phyloP scores from a whole-genome alignment of 2,113 vertebrate genomes.

The Nanorana parkeri region DNA sequence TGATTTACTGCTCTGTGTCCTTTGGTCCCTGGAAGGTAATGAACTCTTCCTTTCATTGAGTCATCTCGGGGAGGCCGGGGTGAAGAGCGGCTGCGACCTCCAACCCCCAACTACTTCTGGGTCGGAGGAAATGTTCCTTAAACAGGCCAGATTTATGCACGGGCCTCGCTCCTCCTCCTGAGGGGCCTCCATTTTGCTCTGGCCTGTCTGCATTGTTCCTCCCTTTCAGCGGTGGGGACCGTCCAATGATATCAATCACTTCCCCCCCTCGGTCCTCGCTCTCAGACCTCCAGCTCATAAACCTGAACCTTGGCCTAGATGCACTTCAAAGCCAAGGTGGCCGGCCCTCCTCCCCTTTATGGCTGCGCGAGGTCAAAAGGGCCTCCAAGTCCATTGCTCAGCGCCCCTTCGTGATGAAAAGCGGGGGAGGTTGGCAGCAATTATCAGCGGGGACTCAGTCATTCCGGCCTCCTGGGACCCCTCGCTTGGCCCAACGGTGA shows the following conservation, averaged over 20 bases:
- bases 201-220: not conserved
- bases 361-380: slow-evolving; percentile 5
- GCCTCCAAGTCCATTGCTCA: slow-evolving; percentile 36
- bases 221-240: slow-evolving; percentile 11
- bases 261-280: not conserved
- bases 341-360: not conserved
- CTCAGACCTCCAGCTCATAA: slow-evolving; percentile 46
- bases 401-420: slow-evolving; percentile 30
- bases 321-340: slow-evolving; percentile 51
- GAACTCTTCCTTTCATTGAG: not conserved
- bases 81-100: slow-evolving; percentile 27
- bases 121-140: slow-evolving; percentile 34
- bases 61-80: not conserved
- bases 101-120: not conserved
- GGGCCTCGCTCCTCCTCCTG: too few relatives aligned
- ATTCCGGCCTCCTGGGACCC: slow-evolving; percentile 4
- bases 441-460: not conserved
- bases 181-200: not conserved
- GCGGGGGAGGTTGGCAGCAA: not conserved
- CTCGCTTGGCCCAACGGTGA: slow-evolving; percentile 31
- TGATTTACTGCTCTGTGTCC: not conserved
- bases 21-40: not conserved
- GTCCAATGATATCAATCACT: slow-evolving; percentile 22
- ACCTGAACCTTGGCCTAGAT: slow-evolving; percentile 23
- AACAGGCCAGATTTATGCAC: slow-evolving; percentile 18